A percentile compares a stretch with the other conserved stretches of the same genome.
phyloP scores from a whole-genome alignment of 2,888 invertebrate genomes.

The Imbricaverruca yamaguchii region DNA sequence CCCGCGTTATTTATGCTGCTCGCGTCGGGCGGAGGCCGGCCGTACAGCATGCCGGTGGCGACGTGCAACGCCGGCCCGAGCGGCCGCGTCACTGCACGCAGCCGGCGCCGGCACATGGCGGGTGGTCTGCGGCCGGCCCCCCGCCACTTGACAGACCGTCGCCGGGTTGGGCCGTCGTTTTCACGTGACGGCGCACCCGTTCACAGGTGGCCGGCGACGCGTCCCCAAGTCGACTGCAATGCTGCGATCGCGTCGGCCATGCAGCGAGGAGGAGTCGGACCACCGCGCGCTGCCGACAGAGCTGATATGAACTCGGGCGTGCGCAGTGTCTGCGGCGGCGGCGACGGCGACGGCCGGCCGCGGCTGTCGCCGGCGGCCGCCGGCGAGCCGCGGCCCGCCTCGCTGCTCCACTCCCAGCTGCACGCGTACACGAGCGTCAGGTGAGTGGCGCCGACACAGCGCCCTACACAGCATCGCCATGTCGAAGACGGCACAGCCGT shows the following conservation, averaged over 20 bases:
- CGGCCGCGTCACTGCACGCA: too few relatives aligned
- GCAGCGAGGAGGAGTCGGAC: neutral
- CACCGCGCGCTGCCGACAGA: neutral
- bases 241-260: neutral
- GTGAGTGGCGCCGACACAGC: neutral
- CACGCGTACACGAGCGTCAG: slow-evolving; percentile 18
- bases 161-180: too few relatives aligned
- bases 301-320: slow-evolving; percentile 9
- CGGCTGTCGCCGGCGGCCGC: neutral
- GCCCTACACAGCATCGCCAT: too few relatives aligned
- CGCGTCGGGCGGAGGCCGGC: neutral
- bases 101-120: too few relatives aligned
- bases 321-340: neutral
- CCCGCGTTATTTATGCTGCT: neutral
- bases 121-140: too few relatives aligned
- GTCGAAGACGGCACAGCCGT: too few relatives aligned
- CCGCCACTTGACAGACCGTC: too few relatives aligned
- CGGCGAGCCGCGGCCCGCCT: neutral
- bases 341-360: neutral
- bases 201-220: neutral
- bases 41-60: too few relatives aligned
- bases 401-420: neutral
- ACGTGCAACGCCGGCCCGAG: too few relatives aligned
- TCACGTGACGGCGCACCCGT: neutral
- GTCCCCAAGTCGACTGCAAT: neutral